phyloP scores from a whole-genome alignment of 92 coral and sea anemone species.

The Paramuricea clavata region DNA sequence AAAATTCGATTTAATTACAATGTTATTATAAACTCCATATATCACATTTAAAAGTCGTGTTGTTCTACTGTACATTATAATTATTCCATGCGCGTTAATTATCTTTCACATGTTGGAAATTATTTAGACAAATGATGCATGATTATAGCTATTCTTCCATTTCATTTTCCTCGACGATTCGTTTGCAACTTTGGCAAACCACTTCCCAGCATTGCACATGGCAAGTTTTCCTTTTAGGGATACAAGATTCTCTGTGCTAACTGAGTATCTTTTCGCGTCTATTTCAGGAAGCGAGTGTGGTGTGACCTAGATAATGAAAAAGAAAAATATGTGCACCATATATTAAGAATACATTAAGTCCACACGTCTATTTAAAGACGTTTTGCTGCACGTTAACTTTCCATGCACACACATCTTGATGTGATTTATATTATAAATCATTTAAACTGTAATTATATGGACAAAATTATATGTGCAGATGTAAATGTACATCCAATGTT shows the following conservation, averaged over 20 bases:
- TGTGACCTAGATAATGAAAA: background rate
- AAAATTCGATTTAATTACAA: no score
- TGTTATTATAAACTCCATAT: no score
- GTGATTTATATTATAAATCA: no score
- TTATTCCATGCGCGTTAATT: no score
- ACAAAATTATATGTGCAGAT: no score
- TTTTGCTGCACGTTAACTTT: background rate
- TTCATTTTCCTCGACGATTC: slow-evolving; percentile 14
- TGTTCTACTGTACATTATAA: background rate
- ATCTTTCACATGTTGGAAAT: background rate
- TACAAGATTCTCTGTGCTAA: background rate
- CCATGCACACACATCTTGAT: no score
- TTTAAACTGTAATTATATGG: no score
- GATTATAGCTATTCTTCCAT: background rate
- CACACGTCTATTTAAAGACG: background rate
- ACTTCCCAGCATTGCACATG: background rate
- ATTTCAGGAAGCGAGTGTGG: background rate
- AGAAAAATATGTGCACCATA: background rate
- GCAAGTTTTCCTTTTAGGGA: background rate
- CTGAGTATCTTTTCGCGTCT: background rate
- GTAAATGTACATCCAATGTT: background rate
- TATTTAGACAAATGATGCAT: background rate
- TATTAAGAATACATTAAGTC: background rate
- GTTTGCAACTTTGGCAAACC: background rate
- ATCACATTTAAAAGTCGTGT: no score